Base-by-base conservation (phyloP, 1,140 invertebrate genomes). In the Ips nitidus region DNA sequence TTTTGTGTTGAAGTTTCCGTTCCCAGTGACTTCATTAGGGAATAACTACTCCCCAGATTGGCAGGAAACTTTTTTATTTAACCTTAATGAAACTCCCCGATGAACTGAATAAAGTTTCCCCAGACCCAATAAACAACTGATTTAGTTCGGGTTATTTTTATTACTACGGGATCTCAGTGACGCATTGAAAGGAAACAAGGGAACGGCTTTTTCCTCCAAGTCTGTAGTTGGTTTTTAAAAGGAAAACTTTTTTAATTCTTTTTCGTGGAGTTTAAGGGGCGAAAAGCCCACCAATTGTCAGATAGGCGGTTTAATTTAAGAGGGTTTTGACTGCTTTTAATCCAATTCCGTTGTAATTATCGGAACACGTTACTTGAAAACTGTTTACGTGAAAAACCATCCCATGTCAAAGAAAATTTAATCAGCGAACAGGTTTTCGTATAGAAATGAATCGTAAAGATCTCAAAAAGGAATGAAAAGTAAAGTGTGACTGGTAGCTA, bases 31-130 rank as follows among this genome's bases (percentile, higher is more conserved):
- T 5, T 47, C 4, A 5, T 47, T 5, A 47, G 45, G 45, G n/a
- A 47, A 47, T 47, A 47, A 4, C 4, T 47, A n/a, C n/a, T 47
- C 4, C 45, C 4, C 4, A n/a, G 4, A 5, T n/a, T n/a, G 45
- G 45, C 45, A n/a, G 45, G 45, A 47, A 55, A 55, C n/a, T 55
- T 55, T 37, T 55, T 37, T n/a, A 47, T 47, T 47, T 55, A 37
- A 37, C 6, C 8, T 55, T 55, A 55, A 55, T 55, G 2, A 55
- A 55, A 55, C n/a, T 2, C 2, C 52, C 37, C 2, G 8, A 55
- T 5, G 8, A 36, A 22, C 1, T 6, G 52, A 55, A 4, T 55
- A 55, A 55, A 55, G 37, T 55, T 55, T 2, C 2, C 45, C 45
- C 22, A 3, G 22, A 50, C 45, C 22, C 45, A 22, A 50, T 50